A percentile compares a stretch with the other conserved stretches of the same genome.
These are phyloP conservation scores for Bambusicola thoracicus DNA, from an alignment of 2,113 vertebrate species.

Conservation along the genomic window DNA sequence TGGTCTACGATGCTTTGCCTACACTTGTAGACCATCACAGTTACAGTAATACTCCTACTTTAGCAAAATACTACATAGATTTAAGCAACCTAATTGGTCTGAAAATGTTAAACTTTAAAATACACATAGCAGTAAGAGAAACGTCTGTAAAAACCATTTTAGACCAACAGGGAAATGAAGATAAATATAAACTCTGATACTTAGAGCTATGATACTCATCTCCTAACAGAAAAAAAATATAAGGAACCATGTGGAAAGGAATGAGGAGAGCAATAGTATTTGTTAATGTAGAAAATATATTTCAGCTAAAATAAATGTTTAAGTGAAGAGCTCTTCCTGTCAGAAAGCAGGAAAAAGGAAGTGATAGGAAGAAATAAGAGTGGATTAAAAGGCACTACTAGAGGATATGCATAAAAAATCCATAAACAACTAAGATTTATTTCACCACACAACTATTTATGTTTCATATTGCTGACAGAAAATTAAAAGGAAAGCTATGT, in stretches of 20 bases:
- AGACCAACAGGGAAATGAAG: neutral
- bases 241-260: neutral
- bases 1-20: neutral
- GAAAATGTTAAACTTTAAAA: neutral
- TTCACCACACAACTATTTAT: neutral
- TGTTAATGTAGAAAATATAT: neutral
- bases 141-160: neutral
- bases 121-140: neutral
- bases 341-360: neutral
- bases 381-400: neutral
- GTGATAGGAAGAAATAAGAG: neutral
- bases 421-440: neutral
- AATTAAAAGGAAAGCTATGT: neutral
- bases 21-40: neutral
- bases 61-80: neutral
- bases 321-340: neutral
- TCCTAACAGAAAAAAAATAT: neutral
- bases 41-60: neutral
- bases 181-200: neutral
- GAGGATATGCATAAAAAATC: neutral
- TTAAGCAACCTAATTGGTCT: neutral
- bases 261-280: neutral
- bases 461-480: neutral
- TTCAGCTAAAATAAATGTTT: neutral
- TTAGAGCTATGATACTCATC: neutral